Conservation (phyloP, 1,140 invertebrate species). For the Drosophila equinoxialis region DNA sequence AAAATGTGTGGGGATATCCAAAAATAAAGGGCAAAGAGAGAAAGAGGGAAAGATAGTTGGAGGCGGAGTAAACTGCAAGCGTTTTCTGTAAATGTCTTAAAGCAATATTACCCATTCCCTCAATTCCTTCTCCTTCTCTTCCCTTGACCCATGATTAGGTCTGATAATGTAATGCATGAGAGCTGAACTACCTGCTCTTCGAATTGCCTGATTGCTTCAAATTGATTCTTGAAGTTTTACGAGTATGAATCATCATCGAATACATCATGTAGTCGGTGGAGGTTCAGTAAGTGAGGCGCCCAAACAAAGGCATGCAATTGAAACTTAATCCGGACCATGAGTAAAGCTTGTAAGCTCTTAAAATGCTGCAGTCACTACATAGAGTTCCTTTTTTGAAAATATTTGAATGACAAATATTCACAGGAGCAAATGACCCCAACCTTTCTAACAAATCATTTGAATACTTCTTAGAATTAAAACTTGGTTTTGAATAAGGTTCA, state of each 20-base stretch:
- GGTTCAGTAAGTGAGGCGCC: not conserved
- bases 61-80: not conserved
- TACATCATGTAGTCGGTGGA: not conserved
- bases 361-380: no score
- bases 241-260: constrained; percentile 12
- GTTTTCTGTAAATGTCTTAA: constrained; percentile 12
- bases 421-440: no score
- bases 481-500: no score
- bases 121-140: not conserved
- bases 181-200: constrained; percentile 18
- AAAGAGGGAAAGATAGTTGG: not conserved
- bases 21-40: not conserved
- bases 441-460: no score
- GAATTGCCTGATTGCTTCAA: constrained; percentile 17
- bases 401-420: no score
- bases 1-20: constrained; percentile 22
- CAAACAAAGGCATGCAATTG: no score
- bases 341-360: no score
- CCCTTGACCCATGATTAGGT: constrained; percentile 22
- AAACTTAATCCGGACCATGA: no score
- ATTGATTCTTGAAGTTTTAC: constrained; percentile 40
- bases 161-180: constrained; percentile 9
- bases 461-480: no score
- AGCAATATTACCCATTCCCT: not conserved
- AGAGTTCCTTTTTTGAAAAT: no score